Evolutionary conservation across 2,797 vertebrate genomes (phyloP).

Genomic region (Rhincodon typus): DNA sequence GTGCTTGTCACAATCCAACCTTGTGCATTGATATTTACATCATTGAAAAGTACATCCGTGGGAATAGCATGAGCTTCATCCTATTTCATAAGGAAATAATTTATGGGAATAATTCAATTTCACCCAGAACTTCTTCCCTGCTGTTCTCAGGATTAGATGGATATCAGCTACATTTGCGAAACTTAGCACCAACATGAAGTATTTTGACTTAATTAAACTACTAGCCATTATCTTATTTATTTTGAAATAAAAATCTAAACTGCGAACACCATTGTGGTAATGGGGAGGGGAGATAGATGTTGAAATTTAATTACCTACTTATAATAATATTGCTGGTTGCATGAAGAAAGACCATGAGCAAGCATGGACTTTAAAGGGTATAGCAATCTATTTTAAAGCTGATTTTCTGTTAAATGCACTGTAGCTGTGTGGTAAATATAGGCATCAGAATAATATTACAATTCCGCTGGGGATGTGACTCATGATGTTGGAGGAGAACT

Average conservation of each 20-base stretch:
- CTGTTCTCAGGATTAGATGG: not conserved
- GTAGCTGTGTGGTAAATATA: constrained; percentile 8
- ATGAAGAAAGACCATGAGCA: not conserved
- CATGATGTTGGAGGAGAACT: constrained; percentile 15
- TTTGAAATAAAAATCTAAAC: not conserved
- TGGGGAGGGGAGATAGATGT: not conserved
- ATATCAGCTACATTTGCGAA: constrained; percentile 9
- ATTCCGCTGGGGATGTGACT: constrained; percentile 15
- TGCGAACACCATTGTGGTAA: not conserved
- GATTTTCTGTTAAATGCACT: not conserved
- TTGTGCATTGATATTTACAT: not conserved
- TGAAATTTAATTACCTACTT: not conserved
- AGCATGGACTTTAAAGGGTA: not conserved
- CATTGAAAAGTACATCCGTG: not conserved
- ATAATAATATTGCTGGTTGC: not conserved
- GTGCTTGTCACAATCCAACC: not conserved
- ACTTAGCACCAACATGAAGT: not conserved
- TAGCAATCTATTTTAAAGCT: constrained; percentile 1
- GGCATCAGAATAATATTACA: constrained; percentile 35
- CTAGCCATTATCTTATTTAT: not conserved
- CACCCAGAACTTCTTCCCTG: constrained; percentile 4
- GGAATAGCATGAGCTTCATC: not conserved
- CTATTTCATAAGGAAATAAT: not conserved
- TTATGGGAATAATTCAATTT: not conserved
- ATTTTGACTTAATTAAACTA: not conserved